Evolutionary conservation across 2,797 vertebrate genomes (phyloP), one percentile per base, ranked within the genome.

Genomic region (Hypotaenidia philippensis): DNA sequence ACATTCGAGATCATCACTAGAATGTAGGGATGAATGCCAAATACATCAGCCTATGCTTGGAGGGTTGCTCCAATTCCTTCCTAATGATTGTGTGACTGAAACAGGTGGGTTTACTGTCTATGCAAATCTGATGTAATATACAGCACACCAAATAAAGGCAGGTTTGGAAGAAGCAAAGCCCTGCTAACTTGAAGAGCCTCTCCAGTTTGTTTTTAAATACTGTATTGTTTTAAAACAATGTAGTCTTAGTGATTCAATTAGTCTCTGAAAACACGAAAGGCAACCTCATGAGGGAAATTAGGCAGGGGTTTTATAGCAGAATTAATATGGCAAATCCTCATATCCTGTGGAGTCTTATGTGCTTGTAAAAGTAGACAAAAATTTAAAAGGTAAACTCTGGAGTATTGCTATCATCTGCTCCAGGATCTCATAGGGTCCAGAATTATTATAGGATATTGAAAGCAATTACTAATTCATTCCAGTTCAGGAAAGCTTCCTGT

Each of bases 261-360:
- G 83, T 59, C 75, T 78, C 74, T 76, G 77, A 86, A 83, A 93
- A 83, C 80, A 95, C 34, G 83, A 82, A 83, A 94, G 57, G 83
- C 53, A 80, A 68, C 38, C 91, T 94, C 96, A 25, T 49, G 74
- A 84, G 94, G 60, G 61, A 95, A 96, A 97, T 96, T 65, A 95
- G 63, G 22, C 31, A 63, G 64, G 23, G 36, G 4, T 94, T 94
- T 95, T 76, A 91, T 57, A 83, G 92, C 68, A 92, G 87, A 97
- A 95, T 94, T 94, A 96, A 95, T 96, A 89, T 82, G 50, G 94
- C 93, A 96, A 80, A 91, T 89, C 90, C 77, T 94, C 61, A 76
- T 91, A 82, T 94, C 95, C 71, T 85, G 75, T 72, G 63, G 85
- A 95, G 93, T 76, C 92, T 83, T 89, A 86, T 81, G 44, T 69